phyloP scores from a whole-genome alignment of 1,140 invertebrate genomes.

The Dreissena rostriformis region DNA sequence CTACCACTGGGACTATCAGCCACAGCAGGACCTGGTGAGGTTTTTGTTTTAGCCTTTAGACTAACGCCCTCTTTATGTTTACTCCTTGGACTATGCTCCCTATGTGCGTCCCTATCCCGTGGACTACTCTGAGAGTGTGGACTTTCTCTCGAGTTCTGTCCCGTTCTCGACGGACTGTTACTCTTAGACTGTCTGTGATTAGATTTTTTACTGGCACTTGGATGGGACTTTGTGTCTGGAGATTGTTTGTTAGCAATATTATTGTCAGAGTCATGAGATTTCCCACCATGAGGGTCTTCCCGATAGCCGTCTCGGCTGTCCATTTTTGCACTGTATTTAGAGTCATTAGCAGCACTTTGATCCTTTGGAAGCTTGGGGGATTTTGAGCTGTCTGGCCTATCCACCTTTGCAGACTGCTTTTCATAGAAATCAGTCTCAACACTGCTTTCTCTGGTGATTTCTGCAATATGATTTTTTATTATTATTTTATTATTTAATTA shows the following conservation, averaged over 20 bases:
- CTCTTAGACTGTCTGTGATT: conserved; percentile 48
- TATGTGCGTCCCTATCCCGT: not conserved
- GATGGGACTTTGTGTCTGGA: conserved; percentile 8
- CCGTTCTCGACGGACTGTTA: conserved; percentile 31
- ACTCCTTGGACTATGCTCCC: conserved; percentile 9
- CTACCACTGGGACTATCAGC: not conserved
- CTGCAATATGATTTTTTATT: conserved; percentile 78
- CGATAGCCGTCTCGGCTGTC: conserved; percentile 54
- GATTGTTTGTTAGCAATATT: conserved; percentile 9
- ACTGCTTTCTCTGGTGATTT: conserved; percentile 89
- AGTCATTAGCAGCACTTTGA: conserved; percentile 29
- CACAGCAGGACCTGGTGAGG: too few relatives aligned
- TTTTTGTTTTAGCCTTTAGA: conserved; percentile 1
- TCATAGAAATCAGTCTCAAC: not conserved
- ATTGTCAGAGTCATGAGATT: conserved; percentile 29
- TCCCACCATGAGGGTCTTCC: conserved; percentile 16
- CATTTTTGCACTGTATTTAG: conserved; percentile 52
- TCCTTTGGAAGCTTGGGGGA: conserved; percentile 38
- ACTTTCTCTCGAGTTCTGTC: conserved; percentile 24
- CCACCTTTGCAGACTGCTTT: conserved; percentile 19
- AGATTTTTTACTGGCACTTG: conserved; percentile 21
- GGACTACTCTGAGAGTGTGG: conserved; percentile 36
- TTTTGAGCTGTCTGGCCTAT: conserved; percentile 29
- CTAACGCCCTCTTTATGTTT: conserved; percentile 19
- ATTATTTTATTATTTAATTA: too few relatives aligned